Conservation (phyloP, 2,113 vertebrate genomes). For the Rhinoderma darwinii region DNA sequence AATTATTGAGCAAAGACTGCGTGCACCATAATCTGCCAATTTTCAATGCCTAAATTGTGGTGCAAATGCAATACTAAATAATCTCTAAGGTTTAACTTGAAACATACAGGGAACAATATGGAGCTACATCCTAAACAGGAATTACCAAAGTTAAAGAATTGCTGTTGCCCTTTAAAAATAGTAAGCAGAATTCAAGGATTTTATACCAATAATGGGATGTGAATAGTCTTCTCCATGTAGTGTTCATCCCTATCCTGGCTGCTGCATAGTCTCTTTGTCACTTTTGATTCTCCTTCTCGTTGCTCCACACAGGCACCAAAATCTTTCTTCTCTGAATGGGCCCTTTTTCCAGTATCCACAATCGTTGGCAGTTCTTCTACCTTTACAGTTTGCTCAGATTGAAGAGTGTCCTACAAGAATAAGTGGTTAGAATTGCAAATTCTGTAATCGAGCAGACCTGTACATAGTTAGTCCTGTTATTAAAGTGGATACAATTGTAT, state of each 20-base stretch:
- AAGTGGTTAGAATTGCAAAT: not conserved
- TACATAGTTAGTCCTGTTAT: no score
- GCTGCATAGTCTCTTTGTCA: not conserved
- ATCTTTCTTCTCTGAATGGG: slow-evolving; percentile 6
- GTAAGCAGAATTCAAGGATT: not conserved
- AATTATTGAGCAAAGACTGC: no score
- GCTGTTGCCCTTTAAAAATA: not conserved
- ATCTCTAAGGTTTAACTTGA: no score
- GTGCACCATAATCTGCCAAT: no score
- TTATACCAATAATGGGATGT: slow-evolving; percentile 53
- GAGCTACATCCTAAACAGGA: no score
- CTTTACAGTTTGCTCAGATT: not conserved
- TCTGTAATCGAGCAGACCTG: no score
- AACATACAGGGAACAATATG: no score
- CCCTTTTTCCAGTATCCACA: not conserved
- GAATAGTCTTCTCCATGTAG: not conserved
- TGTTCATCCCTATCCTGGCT: not conserved
- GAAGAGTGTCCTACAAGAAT: slow-evolving; percentile 9
- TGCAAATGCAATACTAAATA: no score
- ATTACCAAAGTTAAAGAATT: no score
- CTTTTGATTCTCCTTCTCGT: not conserved
- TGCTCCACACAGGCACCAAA: not conserved
- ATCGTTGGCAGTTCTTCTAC: not conserved
- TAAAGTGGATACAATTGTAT: no score
- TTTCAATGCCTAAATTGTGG: no score